These are phyloP conservation scores for Syrphus vitripennis DNA, from an alignment of 2,888 invertebrate species.

Conservation along the genomic window DNA sequence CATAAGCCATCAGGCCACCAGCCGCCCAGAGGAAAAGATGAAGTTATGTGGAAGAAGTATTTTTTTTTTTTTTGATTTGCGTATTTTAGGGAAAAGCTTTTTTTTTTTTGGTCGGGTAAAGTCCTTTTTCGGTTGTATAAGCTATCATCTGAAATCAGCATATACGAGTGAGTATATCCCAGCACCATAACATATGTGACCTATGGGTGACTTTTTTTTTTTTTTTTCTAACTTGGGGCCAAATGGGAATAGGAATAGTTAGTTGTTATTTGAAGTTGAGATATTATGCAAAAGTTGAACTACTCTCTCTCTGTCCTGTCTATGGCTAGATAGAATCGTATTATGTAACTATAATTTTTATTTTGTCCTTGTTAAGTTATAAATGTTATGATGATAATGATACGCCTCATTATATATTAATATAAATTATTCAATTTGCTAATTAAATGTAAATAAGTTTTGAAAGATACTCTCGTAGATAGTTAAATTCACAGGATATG, in stretches of 20 bases:
- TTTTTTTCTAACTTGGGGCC: background rate
- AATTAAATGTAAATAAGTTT: too few relatives aligned
- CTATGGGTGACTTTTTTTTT: background rate
- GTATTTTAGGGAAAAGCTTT: too few relatives aligned
- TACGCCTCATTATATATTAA: background rate
- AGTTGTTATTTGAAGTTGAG: background rate
- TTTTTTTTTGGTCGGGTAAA: background rate
- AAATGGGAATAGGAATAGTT: background rate
- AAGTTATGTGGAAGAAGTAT: background rate
- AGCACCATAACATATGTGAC: slow-evolving; percentile 12
- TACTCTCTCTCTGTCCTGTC: background rate
- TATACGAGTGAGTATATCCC: too few relatives aligned
- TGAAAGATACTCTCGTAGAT: too few relatives aligned
- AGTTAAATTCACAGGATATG: too few relatives aligned
- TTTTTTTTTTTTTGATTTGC: background rate
- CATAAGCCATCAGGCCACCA: background rate
- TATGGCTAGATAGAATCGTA: background rate
- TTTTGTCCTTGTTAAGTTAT: background rate
- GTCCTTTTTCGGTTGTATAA: background rate
- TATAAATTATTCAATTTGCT: too few relatives aligned
- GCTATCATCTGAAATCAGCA: slow-evolving; percentile 3
- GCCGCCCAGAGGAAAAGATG: background rate
- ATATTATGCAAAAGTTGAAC: slow-evolving; percentile 8
- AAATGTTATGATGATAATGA: background rate
- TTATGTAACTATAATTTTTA: background rate